phyloP scores from a whole-genome alignment of 2,888 invertebrate genomes.

The Lasioglossum morio region DNA sequence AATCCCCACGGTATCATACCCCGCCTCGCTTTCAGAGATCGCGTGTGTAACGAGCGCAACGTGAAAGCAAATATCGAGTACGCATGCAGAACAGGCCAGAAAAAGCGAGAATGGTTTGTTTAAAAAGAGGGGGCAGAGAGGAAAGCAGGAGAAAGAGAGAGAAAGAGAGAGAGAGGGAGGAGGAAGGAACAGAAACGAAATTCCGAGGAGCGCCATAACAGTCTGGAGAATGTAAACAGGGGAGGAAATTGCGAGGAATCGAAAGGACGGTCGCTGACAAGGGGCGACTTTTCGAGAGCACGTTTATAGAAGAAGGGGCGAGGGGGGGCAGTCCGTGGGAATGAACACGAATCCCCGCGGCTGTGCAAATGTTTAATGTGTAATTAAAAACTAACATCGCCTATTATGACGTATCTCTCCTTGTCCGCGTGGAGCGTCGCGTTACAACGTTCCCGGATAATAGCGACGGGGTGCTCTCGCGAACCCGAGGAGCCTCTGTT shows the following conservation, averaged over 20 bases:
- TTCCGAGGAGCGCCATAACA: constrained; percentile 22
- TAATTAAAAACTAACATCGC: constrained; percentile 66
- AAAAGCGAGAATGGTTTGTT: not conserved
- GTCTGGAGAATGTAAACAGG: constrained; percentile 34
- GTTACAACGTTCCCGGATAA: constrained; percentile 21
- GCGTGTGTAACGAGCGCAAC: not conserved
- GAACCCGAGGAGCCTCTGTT: constrained; percentile 27
- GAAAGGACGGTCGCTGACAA: constrained; percentile 23
- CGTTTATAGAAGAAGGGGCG: not conserved
- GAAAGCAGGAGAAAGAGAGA: not conserved
- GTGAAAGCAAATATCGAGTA: constrained; percentile 17
- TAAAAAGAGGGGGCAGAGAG: not conserved
- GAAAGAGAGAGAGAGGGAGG: too few relatives aligned
- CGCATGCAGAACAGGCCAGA: not conserved
- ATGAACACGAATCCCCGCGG: constrained; percentile 43
- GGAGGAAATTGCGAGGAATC: constrained; percentile 47
- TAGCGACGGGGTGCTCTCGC: constrained; percentile 23
- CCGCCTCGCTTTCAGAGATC: not conserved
- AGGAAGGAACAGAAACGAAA: not conserved
- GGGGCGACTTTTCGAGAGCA: constrained; percentile 26
- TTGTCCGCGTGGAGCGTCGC: constrained; percentile 13
- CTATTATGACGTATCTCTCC: constrained; percentile 54
- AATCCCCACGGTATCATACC: not conserved
- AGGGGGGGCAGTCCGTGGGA: constrained; percentile 22
- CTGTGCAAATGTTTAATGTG: constrained; percentile 59